phyloP scores from a whole-genome alignment of 2,113 vertebrate genomes.

The Cyanoderma ruficeps region DNA sequence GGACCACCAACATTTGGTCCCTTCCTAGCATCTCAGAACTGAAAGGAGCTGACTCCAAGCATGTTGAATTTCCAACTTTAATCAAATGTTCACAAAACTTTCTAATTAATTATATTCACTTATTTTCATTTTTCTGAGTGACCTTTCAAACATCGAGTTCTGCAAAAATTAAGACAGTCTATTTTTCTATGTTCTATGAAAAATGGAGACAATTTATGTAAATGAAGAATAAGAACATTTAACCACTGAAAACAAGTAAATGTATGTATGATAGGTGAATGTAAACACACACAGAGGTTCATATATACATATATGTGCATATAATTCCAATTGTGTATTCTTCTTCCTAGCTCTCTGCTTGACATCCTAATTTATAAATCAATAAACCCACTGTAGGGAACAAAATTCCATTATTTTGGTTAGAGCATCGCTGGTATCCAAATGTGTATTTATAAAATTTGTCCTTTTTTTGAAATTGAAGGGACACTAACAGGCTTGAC shows the following conservation, averaged over 20 bases:
- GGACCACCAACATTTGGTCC: neutral
- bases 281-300: neutral
- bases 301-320: neutral
- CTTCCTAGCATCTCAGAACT: neutral
- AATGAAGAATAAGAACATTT: neutral
- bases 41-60: neutral
- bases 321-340: neutral
- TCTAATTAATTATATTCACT: neutral
- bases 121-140: neutral
- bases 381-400: neutral
- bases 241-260: neutral
- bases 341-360: neutral
- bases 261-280: neutral
- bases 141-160: neutral
- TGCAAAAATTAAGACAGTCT: neutral
- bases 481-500: neutral
- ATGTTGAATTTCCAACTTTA: neutral
- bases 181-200: neutral
- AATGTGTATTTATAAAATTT: neutral
- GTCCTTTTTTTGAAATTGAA: neutral
- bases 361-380: neutral
- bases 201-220: neutral
- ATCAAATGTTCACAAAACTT: conserved; percentile 29
- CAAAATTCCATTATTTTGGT: neutral
- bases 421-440: neutral